phyloP scores from a whole-genome alignment of 2,888 invertebrate genomes.

The Syrphus vitripennis region DNA sequence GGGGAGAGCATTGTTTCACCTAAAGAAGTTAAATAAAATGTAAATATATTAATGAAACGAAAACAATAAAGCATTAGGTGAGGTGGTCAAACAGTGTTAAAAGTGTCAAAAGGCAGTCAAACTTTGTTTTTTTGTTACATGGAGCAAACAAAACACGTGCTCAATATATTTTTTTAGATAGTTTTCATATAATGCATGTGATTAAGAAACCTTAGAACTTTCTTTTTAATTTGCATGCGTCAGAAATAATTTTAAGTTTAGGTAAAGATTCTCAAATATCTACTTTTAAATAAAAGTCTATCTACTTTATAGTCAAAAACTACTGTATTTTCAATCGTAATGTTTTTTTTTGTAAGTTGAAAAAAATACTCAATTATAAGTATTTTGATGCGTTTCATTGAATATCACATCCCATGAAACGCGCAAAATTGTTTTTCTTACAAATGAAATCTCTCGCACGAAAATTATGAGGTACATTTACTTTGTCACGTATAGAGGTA shows the following conservation, averaged over 20 bases:
- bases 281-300: neutral
- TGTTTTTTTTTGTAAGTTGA: no score
- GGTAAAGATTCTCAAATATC: neutral
- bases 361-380: no score
- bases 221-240: conserved; percentile 30
- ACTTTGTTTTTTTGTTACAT: conserved; percentile 4
- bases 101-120: conserved; percentile 57
- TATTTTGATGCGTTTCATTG: no score
- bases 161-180: conserved; percentile 10
- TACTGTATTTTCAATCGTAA: neutral
- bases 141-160: conserved; percentile 47
- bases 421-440: no score
- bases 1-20: conserved; percentile 97
- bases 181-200: no score
- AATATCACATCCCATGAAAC: no score
- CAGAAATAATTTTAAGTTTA: neutral
- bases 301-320: neutral
- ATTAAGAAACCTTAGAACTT: neutral
- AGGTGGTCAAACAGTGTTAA: conserved; percentile 60
- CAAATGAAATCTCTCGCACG: no score
- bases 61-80: conserved; percentile 3
- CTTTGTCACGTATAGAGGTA: no score
- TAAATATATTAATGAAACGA: neutral
- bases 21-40: conserved; percentile 77
- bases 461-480: no score